phyloP scores from a whole-genome alignment of 2,888 invertebrate genomes.

The Neoscelio sp. region DNA sequence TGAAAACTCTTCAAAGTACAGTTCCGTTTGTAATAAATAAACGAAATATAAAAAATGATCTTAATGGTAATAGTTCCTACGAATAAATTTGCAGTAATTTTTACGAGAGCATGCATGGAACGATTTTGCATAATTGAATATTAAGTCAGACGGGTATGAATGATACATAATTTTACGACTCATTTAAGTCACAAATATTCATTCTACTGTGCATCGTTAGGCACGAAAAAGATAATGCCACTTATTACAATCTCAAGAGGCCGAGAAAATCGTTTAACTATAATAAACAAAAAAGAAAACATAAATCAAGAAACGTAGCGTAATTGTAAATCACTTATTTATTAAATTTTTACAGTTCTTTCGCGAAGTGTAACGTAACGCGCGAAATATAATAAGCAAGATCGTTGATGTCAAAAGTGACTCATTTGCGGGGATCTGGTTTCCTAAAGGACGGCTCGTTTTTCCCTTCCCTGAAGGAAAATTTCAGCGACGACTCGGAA shows the following conservation, averaged over 20 bases:
- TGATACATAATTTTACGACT: conserved; percentile 38
- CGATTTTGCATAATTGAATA: conserved; percentile 35
- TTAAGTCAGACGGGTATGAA: conserved; percentile 14
- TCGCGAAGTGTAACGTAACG: conserved; percentile 14
- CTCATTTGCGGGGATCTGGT: conserved; percentile 2
- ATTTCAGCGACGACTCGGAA: not conserved
- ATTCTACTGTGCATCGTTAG: conserved; percentile 1
- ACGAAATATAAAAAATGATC: conserved; percentile 13
- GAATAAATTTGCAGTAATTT: conserved; percentile 38
- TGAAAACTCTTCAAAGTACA: not conserved
- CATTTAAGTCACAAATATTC: conserved; percentile 19
- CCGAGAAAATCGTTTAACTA: not conserved
- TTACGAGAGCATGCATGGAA: conserved; percentile 16
- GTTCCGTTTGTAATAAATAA: conserved; percentile 22
- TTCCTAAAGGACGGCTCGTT: conserved; percentile 6
- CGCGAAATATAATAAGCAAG: conserved; percentile 5
- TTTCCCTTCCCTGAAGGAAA: not conserved
- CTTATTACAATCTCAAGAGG: not conserved
- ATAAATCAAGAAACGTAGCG: conserved; percentile 11
- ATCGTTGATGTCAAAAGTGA: not conserved
- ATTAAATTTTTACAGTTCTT: conserved; percentile 24
- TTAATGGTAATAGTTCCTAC: conserved; percentile 13
- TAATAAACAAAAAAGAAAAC: not conserved
- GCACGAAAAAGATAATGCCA: conserved; percentile 18
- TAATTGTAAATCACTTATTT: conserved; percentile 2